These are phyloP conservation scores for Gorsachius magnificus DNA, from an alignment of 2,797 vertebrate species.

Conservation along the genomic window DNA sequence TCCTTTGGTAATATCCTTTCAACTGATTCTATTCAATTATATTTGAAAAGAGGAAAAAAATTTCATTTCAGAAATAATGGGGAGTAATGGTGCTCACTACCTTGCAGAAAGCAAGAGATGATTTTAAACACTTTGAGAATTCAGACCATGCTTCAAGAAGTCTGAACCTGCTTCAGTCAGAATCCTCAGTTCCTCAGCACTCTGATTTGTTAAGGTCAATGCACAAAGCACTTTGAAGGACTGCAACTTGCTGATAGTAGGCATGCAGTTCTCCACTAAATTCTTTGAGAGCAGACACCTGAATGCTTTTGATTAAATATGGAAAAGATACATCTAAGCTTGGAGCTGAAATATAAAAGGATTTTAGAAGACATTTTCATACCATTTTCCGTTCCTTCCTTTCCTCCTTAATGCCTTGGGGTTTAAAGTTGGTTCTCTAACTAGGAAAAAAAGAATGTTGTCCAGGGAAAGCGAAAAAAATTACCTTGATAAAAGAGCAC, in stretches of 20 bases:
- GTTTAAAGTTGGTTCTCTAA: neutral
- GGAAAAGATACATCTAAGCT: conserved; percentile 42
- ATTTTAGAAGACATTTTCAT: neutral
- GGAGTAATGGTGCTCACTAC: neutral
- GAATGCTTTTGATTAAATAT: conserved; percentile 58
- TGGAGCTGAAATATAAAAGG: neutral
- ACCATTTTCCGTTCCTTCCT: neutral
- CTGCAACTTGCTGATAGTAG: conserved; percentile 18
- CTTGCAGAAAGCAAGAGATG: neutral
- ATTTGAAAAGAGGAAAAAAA: neutral
- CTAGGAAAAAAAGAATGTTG: neutral
- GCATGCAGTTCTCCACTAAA: neutral
- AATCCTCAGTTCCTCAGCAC: neutral
- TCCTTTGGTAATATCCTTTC: neutral
- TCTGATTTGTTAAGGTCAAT: neutral
- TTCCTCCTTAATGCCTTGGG: neutral
- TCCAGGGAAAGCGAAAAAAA: neutral
- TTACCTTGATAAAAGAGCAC: neutral
- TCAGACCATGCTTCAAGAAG: neutral
- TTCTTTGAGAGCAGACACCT: neutral
- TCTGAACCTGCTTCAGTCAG: neutral
- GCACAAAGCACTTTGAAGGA: conserved; percentile 11
- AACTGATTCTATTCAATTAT: neutral
- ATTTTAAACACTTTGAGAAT: neutral
- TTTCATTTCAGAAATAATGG: neutral